phyloP scores from a whole-genome alignment of 2,888 invertebrate genomes.

The Shargacucullia verbasci region DNA sequence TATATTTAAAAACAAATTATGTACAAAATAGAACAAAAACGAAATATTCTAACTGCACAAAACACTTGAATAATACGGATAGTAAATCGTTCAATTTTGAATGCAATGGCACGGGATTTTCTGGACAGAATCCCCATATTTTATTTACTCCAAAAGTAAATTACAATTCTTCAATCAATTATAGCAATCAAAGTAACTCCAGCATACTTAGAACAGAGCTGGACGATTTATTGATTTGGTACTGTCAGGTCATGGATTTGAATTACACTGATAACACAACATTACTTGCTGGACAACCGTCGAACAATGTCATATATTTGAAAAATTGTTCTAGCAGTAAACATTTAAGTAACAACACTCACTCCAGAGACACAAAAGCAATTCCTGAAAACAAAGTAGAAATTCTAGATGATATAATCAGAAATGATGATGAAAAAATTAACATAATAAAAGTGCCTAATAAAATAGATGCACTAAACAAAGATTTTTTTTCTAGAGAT shows the following conservation, averaged over 20 bases:
- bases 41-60: constrained; percentile 29
- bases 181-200: background rate
- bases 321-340: constrained; percentile 15
- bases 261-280: background rate
- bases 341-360: background rate
- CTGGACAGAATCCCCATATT: constrained; percentile 20
- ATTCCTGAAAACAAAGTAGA: background rate
- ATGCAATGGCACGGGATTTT: constrained; percentile 26
- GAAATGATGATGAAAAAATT: background rate
- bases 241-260: constrained; percentile 14
- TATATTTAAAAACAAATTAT: constrained; percentile 25
- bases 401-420: background rate
- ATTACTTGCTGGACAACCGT: background rate
- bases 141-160: background rate
- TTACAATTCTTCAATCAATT: background rate
- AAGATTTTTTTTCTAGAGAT: background rate
- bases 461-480: background rate
- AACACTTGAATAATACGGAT: background rate
- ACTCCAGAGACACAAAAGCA: background rate
- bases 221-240: constrained; percentile 1
- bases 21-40: constrained; percentile 27
- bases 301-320: constrained; percentile 12
- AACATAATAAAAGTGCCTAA: background rate
- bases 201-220: background rate
- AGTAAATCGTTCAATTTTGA: constrained; percentile 6